Percentiles rank a stretch among this genome's conserved stretches.
These are phyloP conservation scores for Lytechinus variegatus DNA, from an alignment of 35 echinoderm and acorn worm species.

Conservation along the genomic window DNA sequence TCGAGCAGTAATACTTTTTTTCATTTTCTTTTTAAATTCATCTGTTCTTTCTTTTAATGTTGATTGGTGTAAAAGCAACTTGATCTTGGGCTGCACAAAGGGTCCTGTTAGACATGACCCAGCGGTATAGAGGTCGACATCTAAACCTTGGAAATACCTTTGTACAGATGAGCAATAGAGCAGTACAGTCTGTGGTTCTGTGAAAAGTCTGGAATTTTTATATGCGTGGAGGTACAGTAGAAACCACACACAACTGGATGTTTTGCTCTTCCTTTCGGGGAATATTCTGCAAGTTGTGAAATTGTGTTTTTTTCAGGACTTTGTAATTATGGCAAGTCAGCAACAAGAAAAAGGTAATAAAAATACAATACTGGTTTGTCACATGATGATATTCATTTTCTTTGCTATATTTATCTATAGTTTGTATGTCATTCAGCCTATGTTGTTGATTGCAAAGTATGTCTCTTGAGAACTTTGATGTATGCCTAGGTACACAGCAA, in stretches of 20 bases:
- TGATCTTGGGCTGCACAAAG: neutral
- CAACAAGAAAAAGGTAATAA: neutral
- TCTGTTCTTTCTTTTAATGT: neutral
- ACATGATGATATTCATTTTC: neutral
- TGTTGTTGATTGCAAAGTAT: neutral
- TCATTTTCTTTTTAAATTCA: no score
- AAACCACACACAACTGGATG: neutral
- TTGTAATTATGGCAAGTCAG: neutral
- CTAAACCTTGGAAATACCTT: neutral
- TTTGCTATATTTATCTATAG: neutral
- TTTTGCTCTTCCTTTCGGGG: neutral
- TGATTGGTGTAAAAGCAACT: neutral
- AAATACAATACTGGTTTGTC: neutral
- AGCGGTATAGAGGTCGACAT: neutral
- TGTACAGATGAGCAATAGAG: constrained; percentile 1
- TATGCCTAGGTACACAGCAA: neutral
- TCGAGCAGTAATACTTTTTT: no score
- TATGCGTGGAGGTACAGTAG: neutral
- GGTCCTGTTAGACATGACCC: neutral
- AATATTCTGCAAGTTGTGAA: neutral
- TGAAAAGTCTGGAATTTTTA: neutral
- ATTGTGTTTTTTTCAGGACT: neutral
- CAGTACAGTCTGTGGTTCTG: neutral
- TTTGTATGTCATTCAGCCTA: neutral
- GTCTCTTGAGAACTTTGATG: neutral